Percentiles rank a stretch among this genome's conserved stretches.
phyloP scores from a whole-genome alignment of 2,888 invertebrate genomes.

The Linhomoeus sp. region DNA sequence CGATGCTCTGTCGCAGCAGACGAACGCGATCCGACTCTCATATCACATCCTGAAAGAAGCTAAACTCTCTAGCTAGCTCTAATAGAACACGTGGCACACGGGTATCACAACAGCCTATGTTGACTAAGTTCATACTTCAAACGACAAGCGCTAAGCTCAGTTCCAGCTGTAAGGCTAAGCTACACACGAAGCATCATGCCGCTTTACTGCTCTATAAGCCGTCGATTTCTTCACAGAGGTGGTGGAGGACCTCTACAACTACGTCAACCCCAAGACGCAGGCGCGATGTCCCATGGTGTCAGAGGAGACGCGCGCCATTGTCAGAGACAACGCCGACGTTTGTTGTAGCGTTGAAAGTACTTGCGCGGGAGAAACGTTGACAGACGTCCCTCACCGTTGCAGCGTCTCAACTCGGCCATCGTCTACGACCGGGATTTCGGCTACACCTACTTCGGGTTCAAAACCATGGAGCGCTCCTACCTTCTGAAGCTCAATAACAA shows the following conservation, averaged over 20 bases:
- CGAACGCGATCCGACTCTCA: no score
- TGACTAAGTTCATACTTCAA: no score
- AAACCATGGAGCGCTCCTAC: slow-evolving; percentile 87
- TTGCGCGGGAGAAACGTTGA: no score
- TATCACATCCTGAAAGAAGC: no score
- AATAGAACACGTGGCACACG: no score
- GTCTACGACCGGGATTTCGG: slow-evolving; percentile 89
- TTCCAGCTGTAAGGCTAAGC: no score
- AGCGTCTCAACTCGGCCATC: slow-evolving; percentile 68
- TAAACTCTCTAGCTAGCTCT: no score
- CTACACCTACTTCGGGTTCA: slow-evolving; percentile 98
- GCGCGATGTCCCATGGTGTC: slow-evolving; percentile 61
- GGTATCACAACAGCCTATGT: no score
- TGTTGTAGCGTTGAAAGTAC: no score
- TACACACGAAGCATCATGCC: no score
- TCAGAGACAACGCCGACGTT: slow-evolving; percentile 61
- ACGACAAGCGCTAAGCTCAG: no score
- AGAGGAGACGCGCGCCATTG: slow-evolving; percentile 53
- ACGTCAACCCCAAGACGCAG: slow-evolving; percentile 49
- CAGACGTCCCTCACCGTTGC: slow-evolving; percentile 7
- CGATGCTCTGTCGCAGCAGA: no score
- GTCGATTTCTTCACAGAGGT: slow-evolving; percentile 41
- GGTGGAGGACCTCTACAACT: slow-evolving; percentile 61
- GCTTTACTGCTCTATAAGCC: background rate
- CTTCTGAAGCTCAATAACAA: slow-evolving; percentile 70